phyloP scores from a whole-genome alignment of 2,888 invertebrate species.

The Alcis repandata region DNA sequence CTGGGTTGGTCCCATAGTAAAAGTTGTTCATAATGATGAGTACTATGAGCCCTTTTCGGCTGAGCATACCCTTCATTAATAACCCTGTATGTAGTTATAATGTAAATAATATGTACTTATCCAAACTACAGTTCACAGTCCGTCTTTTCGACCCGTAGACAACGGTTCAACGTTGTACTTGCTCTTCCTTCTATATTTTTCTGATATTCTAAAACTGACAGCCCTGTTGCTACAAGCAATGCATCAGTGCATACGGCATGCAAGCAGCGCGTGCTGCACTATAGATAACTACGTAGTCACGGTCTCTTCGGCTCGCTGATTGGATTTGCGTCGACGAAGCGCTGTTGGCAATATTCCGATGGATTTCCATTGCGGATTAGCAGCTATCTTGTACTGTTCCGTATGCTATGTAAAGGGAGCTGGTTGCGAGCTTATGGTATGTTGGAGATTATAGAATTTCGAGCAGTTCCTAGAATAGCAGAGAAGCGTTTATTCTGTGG shows the following conservation, averaged over 20 bases:
- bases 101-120: no score
- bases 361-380: conserved; percentile 39
- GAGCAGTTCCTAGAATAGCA: background rate
- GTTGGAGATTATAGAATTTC: no score
- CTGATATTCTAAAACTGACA: background rate
- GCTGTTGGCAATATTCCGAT: conserved; percentile 47
- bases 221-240: conserved; percentile 13
- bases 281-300: conserved; percentile 30
- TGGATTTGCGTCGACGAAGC: conserved; percentile 73
- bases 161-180: no score
- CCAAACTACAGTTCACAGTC: no score
- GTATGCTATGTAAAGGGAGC: conserved; percentile 15
- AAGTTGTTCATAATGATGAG: no score
- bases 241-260: conserved; percentile 80
- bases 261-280: conserved; percentile 65
- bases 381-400: conserved; percentile 4
- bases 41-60: no score
- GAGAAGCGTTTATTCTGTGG: no score
- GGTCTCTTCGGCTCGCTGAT: conserved; percentile 69
- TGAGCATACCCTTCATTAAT: no score
- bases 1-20: no score
- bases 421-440: background rate
- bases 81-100: no score
- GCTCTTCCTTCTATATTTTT: no score
- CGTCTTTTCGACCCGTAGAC: no score